These are phyloP conservation scores for Pollachius pollachius DNA, from an alignment of 2,113 vertebrate genomes.

Conservation along the genomic window DNA sequence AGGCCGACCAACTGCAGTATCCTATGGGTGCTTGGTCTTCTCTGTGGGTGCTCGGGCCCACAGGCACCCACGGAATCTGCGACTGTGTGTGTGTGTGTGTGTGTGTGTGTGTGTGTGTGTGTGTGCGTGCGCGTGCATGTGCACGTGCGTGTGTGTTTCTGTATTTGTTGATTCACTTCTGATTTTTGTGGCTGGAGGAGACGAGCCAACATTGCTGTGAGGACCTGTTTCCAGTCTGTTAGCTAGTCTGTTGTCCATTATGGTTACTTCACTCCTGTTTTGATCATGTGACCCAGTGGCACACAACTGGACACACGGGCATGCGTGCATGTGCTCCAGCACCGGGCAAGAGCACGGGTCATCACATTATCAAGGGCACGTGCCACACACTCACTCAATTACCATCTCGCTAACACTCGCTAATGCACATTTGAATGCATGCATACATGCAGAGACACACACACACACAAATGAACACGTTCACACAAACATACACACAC, in stretches of 20 bases:
- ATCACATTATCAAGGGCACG: no score
- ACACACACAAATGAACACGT: constrained; percentile 40
- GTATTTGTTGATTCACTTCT: neutral
- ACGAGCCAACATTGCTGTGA: neutral
- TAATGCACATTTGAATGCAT: no score
- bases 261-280: constrained; percentile 57
- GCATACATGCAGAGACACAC: no score
- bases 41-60: no score
- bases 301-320: constrained; percentile 36
- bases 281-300: constrained; percentile 69
- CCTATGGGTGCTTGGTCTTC: no score
- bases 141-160: constrained; percentile 9
- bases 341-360: no score
- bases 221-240: constrained; percentile 16
- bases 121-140: neutral
- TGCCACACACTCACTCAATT: no score
- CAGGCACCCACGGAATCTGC: neutral
- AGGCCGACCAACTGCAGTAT: no score
- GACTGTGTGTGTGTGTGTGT: constrained; percentile 11
- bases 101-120: constrained; percentile 9
- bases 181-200: no score
- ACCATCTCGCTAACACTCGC: no score
- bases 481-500: constrained; percentile 9
- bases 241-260: constrained; percentile 49
- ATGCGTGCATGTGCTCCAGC: neutral